Base-by-base conservation (phyloP, 2,888 invertebrate genomes). In the Autographa gamma region DNA sequence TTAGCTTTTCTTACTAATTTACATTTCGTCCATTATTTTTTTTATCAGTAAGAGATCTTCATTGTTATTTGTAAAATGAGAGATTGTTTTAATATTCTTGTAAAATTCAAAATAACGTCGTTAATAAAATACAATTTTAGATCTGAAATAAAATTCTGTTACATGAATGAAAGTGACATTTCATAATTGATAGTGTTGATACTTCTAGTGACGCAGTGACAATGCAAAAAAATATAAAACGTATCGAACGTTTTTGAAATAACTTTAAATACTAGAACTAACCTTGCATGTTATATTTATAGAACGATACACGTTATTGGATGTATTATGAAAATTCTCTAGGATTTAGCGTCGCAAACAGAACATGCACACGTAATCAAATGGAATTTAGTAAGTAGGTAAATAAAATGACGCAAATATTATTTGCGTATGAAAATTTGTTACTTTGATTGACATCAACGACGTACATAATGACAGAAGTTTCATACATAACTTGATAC, bases 331-430 rank as follows among this genome's bases (percentile, higher is more conserved):
- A 77, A 73, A 74, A 74, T 69, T 71, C 73, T 73, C 64, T 63
- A 72, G 66, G 58, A 69, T 77, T 61, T 62, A 76, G 65, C 63
- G 73, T 73, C 69, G 73, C 73, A 73, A 76, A 69, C 78, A 79
- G 73, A 70, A 79, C 87, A 88, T 88, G 88, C 88, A 86, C 80
- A 83, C 77, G 83, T 80, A 79, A 76, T 83, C 69, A 77, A 74
- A 76, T 68, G 72, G 74, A 68, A 69, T 79, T 79, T 77, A 69
- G 69, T 73, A 79, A 82, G 79, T 80, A 71, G 64, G 34, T 78
- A 80, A 68, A 75, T 71, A 74, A 69, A 60, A 74, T 75, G 73
- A 81, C 70, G 74, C 63, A 66, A 71, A 72, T 72, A 69, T 71
- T 60, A 61, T 77, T 66, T 58, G 70, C 58, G 48, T 60, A 75